Conservation (phyloP, 2,797 vertebrate species). For the Artibeus lituratus region DNA sequence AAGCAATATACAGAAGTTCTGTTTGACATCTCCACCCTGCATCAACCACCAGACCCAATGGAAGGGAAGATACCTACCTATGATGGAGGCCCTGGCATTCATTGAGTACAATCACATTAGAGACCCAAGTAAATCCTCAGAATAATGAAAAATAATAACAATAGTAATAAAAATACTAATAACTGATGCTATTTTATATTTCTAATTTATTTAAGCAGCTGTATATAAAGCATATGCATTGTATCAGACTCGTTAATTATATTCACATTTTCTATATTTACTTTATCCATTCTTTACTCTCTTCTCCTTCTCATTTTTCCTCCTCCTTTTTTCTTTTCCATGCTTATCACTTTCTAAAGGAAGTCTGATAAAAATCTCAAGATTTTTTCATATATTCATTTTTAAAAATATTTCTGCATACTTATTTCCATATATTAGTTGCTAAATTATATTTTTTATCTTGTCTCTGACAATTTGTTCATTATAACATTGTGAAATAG, state of each 20-base stretch:
- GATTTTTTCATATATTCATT: background rate
- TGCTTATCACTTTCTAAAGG: background rate
- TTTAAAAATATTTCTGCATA: background rate
- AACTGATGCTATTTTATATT: background rate
- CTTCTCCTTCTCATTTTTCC: background rate
- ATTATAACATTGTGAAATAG: background rate
- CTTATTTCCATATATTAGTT: background rate
- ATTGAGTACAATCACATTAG: background rate
- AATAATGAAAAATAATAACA: background rate
- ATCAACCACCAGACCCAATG: background rate
- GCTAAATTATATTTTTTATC: background rate
- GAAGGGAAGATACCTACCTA: background rate
- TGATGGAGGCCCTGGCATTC: background rate
- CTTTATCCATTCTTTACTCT: background rate
- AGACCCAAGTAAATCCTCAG: background rate
- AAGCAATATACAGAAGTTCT: background rate
- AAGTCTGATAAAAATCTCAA: background rate
- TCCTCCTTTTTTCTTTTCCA: background rate
- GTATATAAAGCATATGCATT: background rate
- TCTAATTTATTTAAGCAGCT: background rate
- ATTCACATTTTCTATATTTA: background rate
- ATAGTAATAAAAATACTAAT: background rate
- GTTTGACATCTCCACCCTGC: background rate
- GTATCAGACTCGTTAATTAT: background rate
- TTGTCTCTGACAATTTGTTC: background rate